phyloP scores from a whole-genome alignment of 2,113 vertebrate species.

The Benitochromis conjunctus region DNA sequence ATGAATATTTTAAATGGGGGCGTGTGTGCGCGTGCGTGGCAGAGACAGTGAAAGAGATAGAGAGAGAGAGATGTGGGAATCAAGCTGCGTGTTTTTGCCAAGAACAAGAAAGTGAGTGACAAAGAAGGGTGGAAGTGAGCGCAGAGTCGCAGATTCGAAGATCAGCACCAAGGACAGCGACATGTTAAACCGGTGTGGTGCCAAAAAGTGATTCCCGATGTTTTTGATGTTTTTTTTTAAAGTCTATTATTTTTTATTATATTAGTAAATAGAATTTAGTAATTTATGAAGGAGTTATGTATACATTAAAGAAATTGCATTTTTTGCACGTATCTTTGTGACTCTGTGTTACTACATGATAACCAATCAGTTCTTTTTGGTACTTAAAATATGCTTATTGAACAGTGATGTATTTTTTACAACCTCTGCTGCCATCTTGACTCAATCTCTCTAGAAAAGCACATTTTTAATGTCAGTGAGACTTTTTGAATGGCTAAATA shows the following conservation, averaged over 20 bases:
- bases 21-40: neutral
- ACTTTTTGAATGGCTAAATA: neutral
- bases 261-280: neutral
- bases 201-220: neutral
- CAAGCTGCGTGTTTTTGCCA: neutral
- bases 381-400: neutral
- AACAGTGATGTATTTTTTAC: neutral
- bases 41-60: neutral
- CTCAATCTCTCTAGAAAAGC: neutral
- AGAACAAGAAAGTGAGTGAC: neutral
- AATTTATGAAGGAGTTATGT: neutral
- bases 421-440: neutral
- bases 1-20: slow-evolving; percentile 34
- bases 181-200: neutral
- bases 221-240: neutral
- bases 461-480: neutral
- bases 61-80: neutral
- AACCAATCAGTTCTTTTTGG: neutral
- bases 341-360: neutral
- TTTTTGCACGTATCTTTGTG: neutral
- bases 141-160: neutral
- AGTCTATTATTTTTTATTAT: neutral
- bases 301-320: neutral
- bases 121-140: neutral
- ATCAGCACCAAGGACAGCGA: slow-evolving; percentile 30